Base-by-base conservation (phyloP, 2,888 invertebrate genomes). In the Eupithecia centaureata region DNA sequence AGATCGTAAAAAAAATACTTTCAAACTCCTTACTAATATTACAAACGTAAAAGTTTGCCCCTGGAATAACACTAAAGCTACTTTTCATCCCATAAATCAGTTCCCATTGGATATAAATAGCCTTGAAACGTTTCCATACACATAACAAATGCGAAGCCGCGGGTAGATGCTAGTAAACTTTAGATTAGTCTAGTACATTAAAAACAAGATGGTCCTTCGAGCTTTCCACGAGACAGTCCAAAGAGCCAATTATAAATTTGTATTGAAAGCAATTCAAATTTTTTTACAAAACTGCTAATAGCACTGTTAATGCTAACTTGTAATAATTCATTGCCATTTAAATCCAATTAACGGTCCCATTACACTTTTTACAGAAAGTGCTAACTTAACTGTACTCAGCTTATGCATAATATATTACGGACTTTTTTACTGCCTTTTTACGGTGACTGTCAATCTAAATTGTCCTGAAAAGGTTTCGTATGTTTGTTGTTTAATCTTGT, bases 321-420 rank as follows among this genome's bases (percentile, higher is more conserved):
- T 42, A 18, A 42, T 42, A 38, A 38, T 18, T 42, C 8, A 8
- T 47, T 3, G 47, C 22, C 47, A 22, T 22, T 47, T 22, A 47
- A 8, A 47, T 12, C 47, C 47, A 22, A 47, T 47, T 47, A 47
- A 1, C 47, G 22, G 2, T 12, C 47, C 38, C 18, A 42, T 3
- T 18, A 47, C 47, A 47, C 47, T 47, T 42, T 38, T 47, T 22
- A 47, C 47, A 3, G 8, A 22, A 47, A 47, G 47, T 47, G 22
- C 22, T 12, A 47, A 22, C 10, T 47, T 47, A 47, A 47, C 47
- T 10, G 10, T 47, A 18, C 47, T 22, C 47, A 47, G 47, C 47
- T 47, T 47, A 47, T 47, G 18, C 10, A 18, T 38, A 35, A 18
- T 38, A 35, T 51, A 54, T 54, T 54, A 60, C 28, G 35, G 51